Percentiles rank a stretch among this genome's conserved stretches.
These are phyloP conservation scores for Eurystomus glaucurus DNA, from an alignment of 2,797 vertebrate species.

Conservation along the genomic window DNA sequence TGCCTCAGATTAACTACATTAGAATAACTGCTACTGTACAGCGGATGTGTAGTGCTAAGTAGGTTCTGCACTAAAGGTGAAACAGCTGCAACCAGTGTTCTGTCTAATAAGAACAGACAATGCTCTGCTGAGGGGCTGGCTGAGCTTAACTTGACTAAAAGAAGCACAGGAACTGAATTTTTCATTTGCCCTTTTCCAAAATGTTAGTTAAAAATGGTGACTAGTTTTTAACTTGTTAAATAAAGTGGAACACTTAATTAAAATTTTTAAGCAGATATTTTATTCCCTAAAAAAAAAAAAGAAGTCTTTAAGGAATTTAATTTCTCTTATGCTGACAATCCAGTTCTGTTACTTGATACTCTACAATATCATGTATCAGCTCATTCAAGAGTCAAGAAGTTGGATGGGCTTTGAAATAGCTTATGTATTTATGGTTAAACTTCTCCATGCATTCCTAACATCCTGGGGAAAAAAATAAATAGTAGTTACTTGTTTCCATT, in stretches of 20 bases:
- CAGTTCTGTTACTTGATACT: neutral
- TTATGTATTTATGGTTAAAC: neutral
- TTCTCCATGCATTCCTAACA: neutral
- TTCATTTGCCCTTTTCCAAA: neutral
- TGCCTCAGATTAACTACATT: neutral
- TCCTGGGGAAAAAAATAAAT: neutral
- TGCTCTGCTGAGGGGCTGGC: neutral
- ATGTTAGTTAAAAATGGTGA: accelerated
- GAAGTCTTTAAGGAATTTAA: accelerated
- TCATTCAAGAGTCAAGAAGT: neutral
- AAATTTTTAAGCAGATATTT: neutral
- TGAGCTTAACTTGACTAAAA: neutral
- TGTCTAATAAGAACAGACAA: neutral
- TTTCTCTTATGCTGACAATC: neutral
- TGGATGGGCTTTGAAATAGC: neutral
- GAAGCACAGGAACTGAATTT: accelerated
- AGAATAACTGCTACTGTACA: neutral
- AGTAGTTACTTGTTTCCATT: neutral
- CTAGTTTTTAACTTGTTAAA: neutral
- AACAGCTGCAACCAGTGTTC: neutral
- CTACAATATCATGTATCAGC: accelerated
- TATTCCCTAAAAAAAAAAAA: neutral
- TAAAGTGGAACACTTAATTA: neutral
- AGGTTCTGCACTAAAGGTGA: neutral
- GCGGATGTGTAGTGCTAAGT: neutral